Conservation (phyloP, 2,113 vertebrate genomes). For the Chionodraco myersi region DNA sequence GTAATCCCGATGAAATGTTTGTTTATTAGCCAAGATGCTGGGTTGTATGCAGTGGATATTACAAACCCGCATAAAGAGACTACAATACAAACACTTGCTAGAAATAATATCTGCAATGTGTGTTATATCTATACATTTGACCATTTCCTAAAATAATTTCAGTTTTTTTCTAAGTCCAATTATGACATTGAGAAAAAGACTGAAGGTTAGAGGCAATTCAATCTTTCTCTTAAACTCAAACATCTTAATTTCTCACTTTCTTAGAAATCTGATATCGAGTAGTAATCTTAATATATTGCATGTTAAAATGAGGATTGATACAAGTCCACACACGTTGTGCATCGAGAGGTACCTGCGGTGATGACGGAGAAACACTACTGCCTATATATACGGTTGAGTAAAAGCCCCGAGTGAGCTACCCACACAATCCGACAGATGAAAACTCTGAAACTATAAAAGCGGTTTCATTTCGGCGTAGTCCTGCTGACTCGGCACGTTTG, state of each 20-base stretch:
- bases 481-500: constrained; percentile 61
- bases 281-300: not conserved
- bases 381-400: not conserved
- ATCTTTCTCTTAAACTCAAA: not conserved
- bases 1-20: too few relatives aligned
- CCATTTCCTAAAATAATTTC: not conserved
- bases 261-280: not conserved
- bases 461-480: constrained; percentile 44
- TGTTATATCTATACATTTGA: not conserved
- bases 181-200: too few relatives aligned
- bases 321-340: not conserved
- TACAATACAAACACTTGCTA: not conserved
- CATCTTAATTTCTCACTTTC: not conserved
- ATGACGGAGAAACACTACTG: not conserved
- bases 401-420: not conserved
- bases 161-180: too few relatives aligned
- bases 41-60: not conserved
- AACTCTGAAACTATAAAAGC: constrained; percentile 44
- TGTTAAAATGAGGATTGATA: not conserved
- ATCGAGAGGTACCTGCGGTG: not conserved
- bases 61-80: not conserved
- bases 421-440: constrained; percentile 48
- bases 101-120: not conserved
- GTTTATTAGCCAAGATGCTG: not conserved
- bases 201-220: too few relatives aligned